A percentile compares a stretch with the other conserved stretches of the same genome.
Conservation (phyloP, 2,888 invertebrate species). For the Luperina testacea region DNA sequence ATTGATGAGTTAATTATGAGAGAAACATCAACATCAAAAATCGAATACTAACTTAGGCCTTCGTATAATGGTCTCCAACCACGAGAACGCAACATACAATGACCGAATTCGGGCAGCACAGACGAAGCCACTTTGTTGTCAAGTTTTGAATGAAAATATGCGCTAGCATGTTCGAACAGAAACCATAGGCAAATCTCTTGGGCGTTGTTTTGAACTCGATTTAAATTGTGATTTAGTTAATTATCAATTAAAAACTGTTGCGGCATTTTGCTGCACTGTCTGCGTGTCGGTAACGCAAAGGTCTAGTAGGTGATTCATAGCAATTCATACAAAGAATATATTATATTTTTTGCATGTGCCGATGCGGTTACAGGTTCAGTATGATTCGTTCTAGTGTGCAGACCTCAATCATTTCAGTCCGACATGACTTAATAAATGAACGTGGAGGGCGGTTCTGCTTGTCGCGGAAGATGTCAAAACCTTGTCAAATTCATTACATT, state of each 20-base stretch:
- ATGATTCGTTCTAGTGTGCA: constrained; percentile 1
- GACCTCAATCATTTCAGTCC: constrained; percentile 1
- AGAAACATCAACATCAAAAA: constrained; percentile 56
- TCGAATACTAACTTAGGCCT: constrained; percentile 59
- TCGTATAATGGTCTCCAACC: constrained; percentile 17
- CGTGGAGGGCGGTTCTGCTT: neutral
- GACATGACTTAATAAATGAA: constrained; percentile 8
- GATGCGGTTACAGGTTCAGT: neutral
- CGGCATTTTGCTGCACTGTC: neutral
- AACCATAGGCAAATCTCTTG: neutral
- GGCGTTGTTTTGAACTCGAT: neutral
- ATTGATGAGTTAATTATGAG: constrained; percentile 45
- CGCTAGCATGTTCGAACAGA: neutral
- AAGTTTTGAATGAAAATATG: neutral
- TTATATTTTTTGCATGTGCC: too few species aligned
- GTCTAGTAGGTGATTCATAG: neutral
- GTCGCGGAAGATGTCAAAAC: neutral
- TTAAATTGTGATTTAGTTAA: neutral
- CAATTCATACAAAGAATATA: neutral
- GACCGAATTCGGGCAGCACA: neutral
- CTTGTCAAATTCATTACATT: neutral
- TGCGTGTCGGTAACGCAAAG: neutral
- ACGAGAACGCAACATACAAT: constrained; percentile 2
- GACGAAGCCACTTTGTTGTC: neutral
- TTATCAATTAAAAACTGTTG: neutral